Conservation (phyloP, 35 echinoderm and acorn worm genomes). For the Ophioderma brevispina region DNA sequence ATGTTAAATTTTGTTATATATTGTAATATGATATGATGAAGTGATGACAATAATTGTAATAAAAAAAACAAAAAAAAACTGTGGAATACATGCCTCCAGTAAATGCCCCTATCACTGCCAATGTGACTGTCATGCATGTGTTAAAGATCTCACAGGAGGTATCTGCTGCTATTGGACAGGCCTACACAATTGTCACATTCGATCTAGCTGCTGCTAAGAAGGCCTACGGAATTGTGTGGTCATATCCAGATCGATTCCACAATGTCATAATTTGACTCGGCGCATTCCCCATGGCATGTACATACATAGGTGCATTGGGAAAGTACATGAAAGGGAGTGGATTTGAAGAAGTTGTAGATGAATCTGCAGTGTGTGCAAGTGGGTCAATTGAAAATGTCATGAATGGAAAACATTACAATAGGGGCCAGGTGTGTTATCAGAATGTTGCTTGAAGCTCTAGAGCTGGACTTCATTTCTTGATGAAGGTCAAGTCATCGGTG, state of each 20-base stretch:
- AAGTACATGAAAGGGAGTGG: too few species aligned
- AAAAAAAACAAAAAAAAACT: slow-evolving; percentile 23
- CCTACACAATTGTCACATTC: slow-evolving; percentile 72
- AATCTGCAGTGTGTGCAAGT: slow-evolving; percentile 57
- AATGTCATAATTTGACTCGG: too few species aligned
- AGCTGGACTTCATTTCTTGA: slow-evolving; percentile 42
- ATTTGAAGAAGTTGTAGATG: slow-evolving; percentile 41
- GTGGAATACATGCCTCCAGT: slow-evolving; percentile 52
- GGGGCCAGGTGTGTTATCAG: slow-evolving; percentile 37
- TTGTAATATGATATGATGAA: too few species aligned
- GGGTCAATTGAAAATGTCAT: slow-evolving; percentile 49
- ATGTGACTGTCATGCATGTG: slow-evolving; percentile 63
- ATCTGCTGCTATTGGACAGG: slow-evolving; percentile 60
- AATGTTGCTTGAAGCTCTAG: slow-evolving; percentile 52
- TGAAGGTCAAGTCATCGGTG: slow-evolving; percentile 11
- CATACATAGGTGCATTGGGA: too few species aligned
- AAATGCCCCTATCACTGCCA: slow-evolving; percentile 44
- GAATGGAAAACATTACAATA: slow-evolving; percentile 58
- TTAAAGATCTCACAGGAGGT: slow-evolving; percentile 54
- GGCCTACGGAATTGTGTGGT: too few species aligned
- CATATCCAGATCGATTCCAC: too few species aligned
- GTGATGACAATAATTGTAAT: too few species aligned
- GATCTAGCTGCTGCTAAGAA: too few species aligned
- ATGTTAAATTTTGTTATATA: too few species aligned
- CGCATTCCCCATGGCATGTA: too few species aligned